Base-by-base conservation (phyloP, 2,888 invertebrate genomes). In the Halictus quadricinctus region DNA sequence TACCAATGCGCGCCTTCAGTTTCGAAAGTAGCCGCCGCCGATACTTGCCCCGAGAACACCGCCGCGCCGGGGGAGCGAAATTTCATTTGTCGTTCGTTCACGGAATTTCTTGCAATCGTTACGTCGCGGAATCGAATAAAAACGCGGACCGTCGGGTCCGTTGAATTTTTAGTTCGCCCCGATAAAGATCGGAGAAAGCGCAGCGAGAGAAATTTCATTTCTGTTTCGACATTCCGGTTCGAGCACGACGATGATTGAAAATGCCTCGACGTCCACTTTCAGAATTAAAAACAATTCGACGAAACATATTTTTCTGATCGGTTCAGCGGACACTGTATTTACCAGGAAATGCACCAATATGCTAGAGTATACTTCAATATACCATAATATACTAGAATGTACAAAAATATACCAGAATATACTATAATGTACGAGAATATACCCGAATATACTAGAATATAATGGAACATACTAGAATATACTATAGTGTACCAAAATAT, bases 11-110 rank as follows among this genome's bases (percentile, higher is more conserved):
- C 58, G 66, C 54, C 78, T 46, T 69, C 78, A n/a, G 78, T 15
- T 69, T 46, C 36, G 73, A 69, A 76, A 74, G 78, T 29, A 25
- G 48, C n/a, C 36, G 36, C 36, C 36, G 48, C n/a, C 76, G 69
- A 36, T 21, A 54, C 66, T 58, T 43, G 10, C 69, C 43, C 60
- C 10, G 21, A 66, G 69, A 66, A 69, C 50, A 46, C n/a, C 25
- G 43, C 50, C 54, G 4, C 36, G n/a, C 3, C 13, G 36, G 66
- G 21, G 25, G 43, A 54, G 43, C 21, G 73, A 81, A 81, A 78
- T 78, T 81, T 72, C 81, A 69, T 79, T 81, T 74, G 66, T 73
- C 46, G 15, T 15, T 13, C 29, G 78, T 58, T 36, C 12, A 21
- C 46, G 29, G 43, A 81, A 78, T 81, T 78, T 66, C 46, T 78